Base-by-base conservation (phyloP, 1,140 invertebrate genomes). In the Leguminivora glycinivorella region DNA sequence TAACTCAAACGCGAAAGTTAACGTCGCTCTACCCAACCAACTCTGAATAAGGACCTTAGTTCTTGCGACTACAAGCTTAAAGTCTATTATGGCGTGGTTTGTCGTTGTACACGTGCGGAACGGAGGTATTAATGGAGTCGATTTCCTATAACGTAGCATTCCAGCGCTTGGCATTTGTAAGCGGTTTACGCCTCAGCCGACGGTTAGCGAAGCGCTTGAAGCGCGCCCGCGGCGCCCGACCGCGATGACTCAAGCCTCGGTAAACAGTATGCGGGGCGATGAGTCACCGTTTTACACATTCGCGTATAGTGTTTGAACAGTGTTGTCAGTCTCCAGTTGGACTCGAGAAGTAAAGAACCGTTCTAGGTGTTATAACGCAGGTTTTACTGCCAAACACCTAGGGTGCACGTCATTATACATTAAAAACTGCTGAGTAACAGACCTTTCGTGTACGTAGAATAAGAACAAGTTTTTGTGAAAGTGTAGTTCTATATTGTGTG, bases 211-310 rank as follows among this genome's bases (percentile, higher is more conserved):
- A 85, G 87, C 88, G 88, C 87, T 89, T 24, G 73, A 72, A 81
- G 70, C 81, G 87, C 86, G 84, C 73, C 24, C 56, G 67, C 74
- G 76, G 73, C 72, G 78, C 80, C 81, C 71, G 70, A 79, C 81
- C 74, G 79, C 88, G 89, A 91, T 91, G 89, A 91, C 88, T 91
- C 89, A 90, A 88, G 89, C 87, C 83, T 90, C 86, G 86, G 87
- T 90, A 91, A 91, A 91, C 89, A 91, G 89, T 90, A 91, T 91
- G 89, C 89, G 88, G 89, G 88, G 85, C 89, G 89, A 90, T 91
- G 89, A 91, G 89, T 91, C 89, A 91, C 89, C 88, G 83, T 90
- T 91, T 89, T 90, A 91, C 89, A 91, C 89, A 91, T 90, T 91
- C 87, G 89, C 89, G 89, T 91, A 87, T 87, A 89, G 89, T 88